phyloP scores from a whole-genome alignment of 2,113 vertebrate genomes.

The Columbina picui region DNA sequence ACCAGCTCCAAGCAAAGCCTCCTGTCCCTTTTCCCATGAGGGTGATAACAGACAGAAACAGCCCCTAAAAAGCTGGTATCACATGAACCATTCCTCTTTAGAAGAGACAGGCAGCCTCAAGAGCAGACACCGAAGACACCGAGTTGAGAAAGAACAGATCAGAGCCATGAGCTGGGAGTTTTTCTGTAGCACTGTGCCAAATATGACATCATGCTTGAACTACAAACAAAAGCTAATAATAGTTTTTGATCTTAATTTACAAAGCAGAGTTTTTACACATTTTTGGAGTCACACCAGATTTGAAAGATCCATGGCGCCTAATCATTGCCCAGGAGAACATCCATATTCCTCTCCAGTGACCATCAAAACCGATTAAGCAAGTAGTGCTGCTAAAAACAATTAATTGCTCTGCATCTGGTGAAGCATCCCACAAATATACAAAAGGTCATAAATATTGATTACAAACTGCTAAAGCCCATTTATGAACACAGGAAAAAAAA shows the following conservation, averaged over 20 bases:
- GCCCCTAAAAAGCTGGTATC: conserved; percentile 21
- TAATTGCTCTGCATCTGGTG: neutral
- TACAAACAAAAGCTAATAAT: conserved; percentile 79
- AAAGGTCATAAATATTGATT: conserved; percentile 32
- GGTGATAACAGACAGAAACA: neutral
- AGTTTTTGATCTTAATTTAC: conserved; percentile 73
- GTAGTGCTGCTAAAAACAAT: neutral
- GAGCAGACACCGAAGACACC: neutral
- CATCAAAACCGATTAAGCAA: neutral
- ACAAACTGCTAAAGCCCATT: neutral
- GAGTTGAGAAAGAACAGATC: conserved; percentile 55
- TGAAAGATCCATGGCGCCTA: conserved; percentile 39
- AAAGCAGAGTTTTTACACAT: conserved; percentile 70
- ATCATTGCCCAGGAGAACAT: conserved; percentile 36
- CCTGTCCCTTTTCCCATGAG: neutral
- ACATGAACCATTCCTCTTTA: neutral
- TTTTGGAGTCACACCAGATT: conserved; percentile 62
- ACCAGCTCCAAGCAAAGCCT: neutral
- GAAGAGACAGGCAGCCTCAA: neutral
- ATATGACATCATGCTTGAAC: conserved; percentile 73
- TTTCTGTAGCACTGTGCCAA: conserved; percentile 64
- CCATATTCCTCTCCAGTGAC: neutral
- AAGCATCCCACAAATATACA: neutral
- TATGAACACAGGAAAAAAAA: neutral
- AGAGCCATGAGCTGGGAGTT: conserved; percentile 42